phyloP scores from a whole-genome alignment of 2,113 vertebrate genomes.

The Saccopteryx leptura region DNA sequence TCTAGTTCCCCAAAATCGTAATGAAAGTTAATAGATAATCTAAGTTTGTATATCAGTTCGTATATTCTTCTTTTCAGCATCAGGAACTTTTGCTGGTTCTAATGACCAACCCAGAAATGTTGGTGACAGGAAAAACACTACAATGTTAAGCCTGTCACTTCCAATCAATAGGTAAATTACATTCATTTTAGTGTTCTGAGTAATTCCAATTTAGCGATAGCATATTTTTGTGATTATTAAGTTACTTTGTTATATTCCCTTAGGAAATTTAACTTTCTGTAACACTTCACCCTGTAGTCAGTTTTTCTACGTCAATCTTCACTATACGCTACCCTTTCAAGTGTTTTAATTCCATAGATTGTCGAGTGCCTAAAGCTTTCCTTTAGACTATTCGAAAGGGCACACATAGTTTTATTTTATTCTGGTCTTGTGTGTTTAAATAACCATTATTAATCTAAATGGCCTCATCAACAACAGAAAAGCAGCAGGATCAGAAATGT shows the following conservation, averaged over 20 bases:
- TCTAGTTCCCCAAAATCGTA: not conserved
- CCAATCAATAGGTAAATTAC: not conserved
- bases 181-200: not conserved
- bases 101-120: not conserved
- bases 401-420: not conserved
- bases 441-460: not conserved
- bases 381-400: not conserved
- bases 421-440: not conserved
- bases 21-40: not conserved
- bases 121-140: not conserved
- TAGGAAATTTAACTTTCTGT: slow-evolving; percentile 4
- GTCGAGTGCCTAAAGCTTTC: not conserved
- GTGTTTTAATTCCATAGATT: not conserved
- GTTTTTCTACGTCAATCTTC: not conserved
- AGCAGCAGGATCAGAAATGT: not conserved
- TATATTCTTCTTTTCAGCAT: not conserved
- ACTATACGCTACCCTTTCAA: not conserved
- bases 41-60: not conserved
- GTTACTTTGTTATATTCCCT: not conserved
- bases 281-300: not conserved
- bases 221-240: not conserved
- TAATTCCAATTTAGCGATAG: not conserved
- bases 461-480: not conserved
- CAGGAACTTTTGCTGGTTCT: not conserved
- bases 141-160: not conserved